Evolutionary conservation across 2,113 vertebrate genomes (phyloP).

Genomic region (Xenopus borealis): DNA sequence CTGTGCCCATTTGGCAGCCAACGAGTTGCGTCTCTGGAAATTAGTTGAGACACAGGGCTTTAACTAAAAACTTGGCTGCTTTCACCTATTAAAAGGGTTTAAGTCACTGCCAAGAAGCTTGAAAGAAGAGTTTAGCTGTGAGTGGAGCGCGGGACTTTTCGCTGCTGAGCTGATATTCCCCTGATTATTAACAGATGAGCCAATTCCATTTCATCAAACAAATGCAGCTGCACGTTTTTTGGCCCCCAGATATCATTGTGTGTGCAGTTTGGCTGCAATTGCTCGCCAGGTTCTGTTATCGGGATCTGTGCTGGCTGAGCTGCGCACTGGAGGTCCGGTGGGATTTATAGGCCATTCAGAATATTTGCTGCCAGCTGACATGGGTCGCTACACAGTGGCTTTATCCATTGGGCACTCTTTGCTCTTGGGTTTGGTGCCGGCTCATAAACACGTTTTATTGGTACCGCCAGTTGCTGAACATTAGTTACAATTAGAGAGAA

Average conservation of each 20-base stretch:
- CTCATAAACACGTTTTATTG: conserved; percentile 35
- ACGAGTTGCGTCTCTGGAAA: conserved; percentile 59
- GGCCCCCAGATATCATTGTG: neutral
- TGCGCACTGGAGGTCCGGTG: too few relatives aligned
- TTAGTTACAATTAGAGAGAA: neutral
- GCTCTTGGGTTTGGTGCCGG: neutral
- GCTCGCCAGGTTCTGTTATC: too few relatives aligned
- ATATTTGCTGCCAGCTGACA: neutral
- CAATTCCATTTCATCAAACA: conserved; percentile 48
- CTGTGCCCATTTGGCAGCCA: conserved; percentile 55
- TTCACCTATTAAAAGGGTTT: conserved; percentile 42
- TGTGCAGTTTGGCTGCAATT: too few relatives aligned
- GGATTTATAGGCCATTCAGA: too few relatives aligned
- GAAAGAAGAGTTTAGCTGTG: conserved; percentile 51
- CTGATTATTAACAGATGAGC: conserved; percentile 60
- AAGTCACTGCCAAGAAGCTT: conserved; percentile 35
- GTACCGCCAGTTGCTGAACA: conserved; percentile 12
- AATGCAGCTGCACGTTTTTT: conserved; percentile 45
- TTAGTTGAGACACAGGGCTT: conserved; percentile 58
- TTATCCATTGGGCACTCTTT: neutral
- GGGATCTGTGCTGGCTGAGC: too few relatives aligned
- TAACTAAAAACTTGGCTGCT: conserved; percentile 60
- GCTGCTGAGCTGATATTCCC: conserved; percentile 49
- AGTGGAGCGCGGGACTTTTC: conserved; percentile 39
- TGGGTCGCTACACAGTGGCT: neutral